phyloP scores from a whole-genome alignment of 2,888 invertebrate species.

The Adelognathus sp. region DNA sequence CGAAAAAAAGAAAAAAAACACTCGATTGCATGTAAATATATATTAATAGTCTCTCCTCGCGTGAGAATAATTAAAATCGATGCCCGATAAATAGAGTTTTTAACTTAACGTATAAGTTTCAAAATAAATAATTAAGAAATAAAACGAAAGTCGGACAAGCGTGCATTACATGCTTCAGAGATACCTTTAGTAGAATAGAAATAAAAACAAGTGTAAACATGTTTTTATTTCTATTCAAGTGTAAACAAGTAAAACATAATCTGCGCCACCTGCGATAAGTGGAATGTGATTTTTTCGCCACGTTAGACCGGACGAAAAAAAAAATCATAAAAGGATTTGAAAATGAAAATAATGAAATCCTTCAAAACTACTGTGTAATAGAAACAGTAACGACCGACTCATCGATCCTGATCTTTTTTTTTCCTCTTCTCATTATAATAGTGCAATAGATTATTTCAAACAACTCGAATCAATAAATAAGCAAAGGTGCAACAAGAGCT shows the following conservation, averaged over 20 bases:
- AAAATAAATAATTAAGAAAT: slow-evolving; percentile 80
- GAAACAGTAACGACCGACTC: slow-evolving; percentile 68
- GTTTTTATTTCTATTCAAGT: too few species aligned
- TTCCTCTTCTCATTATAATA: too few species aligned
- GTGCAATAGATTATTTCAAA: slow-evolving; percentile 72
- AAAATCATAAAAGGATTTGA: slow-evolving; percentile 64
- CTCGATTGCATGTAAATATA: too few species aligned
- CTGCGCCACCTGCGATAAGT: slow-evolving; percentile 76
- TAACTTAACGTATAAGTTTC: slow-evolving; percentile 42
- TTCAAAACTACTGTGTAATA: slow-evolving; percentile 71
- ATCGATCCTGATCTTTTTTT: slow-evolving; percentile 52
- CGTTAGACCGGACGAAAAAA: slow-evolving; percentile 74
- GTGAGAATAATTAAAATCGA: slow-evolving; percentile 67
- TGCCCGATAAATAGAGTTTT: slow-evolving; percentile 49
- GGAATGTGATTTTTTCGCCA: slow-evolving; percentile 77
- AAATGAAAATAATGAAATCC: slow-evolving; percentile 55
- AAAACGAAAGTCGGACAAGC: too few species aligned
- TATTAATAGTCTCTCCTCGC: slow-evolving; percentile 33
- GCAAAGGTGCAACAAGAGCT: slow-evolving; percentile 78
- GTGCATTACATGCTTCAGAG: slow-evolving; percentile 77
- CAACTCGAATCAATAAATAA: slow-evolving; percentile 78
- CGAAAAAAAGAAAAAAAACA: too few species aligned
- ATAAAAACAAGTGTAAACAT: slow-evolving; percentile 52
- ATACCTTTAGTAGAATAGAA: slow-evolving; percentile 69
- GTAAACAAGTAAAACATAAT: slow-evolving; percentile 76